Base-by-base conservation (phyloP, 2,888 invertebrate genomes). In the Tenthredo notha region DNA sequence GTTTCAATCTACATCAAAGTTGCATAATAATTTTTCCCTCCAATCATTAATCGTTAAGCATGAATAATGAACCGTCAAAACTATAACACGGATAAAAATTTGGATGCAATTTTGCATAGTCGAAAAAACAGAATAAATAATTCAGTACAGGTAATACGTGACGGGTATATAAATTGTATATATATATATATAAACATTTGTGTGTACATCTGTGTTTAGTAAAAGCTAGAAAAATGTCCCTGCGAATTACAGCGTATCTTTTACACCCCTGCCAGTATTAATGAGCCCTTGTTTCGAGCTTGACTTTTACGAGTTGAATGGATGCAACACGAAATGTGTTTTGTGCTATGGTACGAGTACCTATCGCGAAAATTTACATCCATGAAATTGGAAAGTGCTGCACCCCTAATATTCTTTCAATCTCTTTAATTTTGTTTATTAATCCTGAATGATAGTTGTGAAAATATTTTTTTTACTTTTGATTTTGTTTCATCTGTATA, bases 281-380 rank as follows among this genome's bases (percentile, higher is more conserved):
- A 84, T 50, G 86, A 61, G 74, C 29, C 75, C 85, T 78, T 80
- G 75, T 37, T 77, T 84, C 80, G 80, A 67, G 84, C 84, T 86
- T 86, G 84, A 86, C 86, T 86, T 84, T 84, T 74, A 82, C 82
- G 84, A 85, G 85, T 40, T 82, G 47, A 74, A 84, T 61, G 82
- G 50, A 83, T 61, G 65, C 58, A 84, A 29, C 50, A 18, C 67
- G 37, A 21, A 47, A 54, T 33, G 75, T 37, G 84, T 91, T 91
- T 61, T 90, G 90, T 65, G 65, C 70, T 50, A 15, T 65, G n/a
- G 84, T 21, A 37, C 47, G 15, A 58, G 15, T 25, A 43, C 72
- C 72, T 25, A 43, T 80, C 72, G 47, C 21, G 67, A 84, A 72
- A 58, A 50, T 12, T 78, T 72, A 82, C 25, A 33, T 33, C n/a